Conservation (phyloP, 2,888 invertebrate genomes). For the Paralinhomoeus sp. region DNA sequence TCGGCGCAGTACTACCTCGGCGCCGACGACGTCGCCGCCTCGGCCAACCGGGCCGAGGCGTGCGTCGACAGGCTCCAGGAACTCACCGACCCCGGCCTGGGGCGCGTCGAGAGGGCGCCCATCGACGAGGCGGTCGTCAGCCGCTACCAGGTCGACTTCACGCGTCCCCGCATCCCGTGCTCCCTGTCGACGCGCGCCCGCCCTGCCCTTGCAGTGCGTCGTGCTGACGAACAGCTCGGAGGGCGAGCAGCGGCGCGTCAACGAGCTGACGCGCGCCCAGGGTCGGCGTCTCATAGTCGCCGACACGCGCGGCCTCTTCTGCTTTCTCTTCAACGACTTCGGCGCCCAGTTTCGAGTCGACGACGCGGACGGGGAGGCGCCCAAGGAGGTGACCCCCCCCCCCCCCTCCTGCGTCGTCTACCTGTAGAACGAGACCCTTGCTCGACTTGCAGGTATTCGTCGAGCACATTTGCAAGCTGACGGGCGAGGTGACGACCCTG, state of each 20-base stretch:
- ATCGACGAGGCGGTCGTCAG: slow-evolving; percentile 42
- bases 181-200: too few relatives aligned
- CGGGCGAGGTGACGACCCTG: slow-evolving; percentile 74
- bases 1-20: slow-evolving; percentile 49
- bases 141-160: slow-evolving; percentile 28
- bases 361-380: slow-evolving; percentile 73
- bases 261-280: slow-evolving; percentile 50
- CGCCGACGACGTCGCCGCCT: slow-evolving; percentile 60
- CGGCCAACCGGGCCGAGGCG: slow-evolving; percentile 28
- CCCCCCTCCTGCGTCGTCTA: too few relatives aligned
- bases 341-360: slow-evolving; percentile 64
- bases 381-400: slow-evolving; percentile 53
- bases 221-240: slow-evolving; percentile 57
- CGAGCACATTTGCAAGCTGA: slow-evolving; percentile 52
- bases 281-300: slow-evolving; percentile 41
- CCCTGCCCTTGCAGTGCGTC: slow-evolving; percentile 39
- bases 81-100: slow-evolving; percentile 35
- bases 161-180: too few relatives aligned
- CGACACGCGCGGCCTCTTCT: slow-evolving; percentile 71
- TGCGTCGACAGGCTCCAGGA: slow-evolving; percentile 24
- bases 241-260: slow-evolving; percentile 54
- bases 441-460: slow-evolving; percentile 58
- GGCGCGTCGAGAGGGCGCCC: slow-evolving; percentile 28
- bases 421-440: too few relatives aligned
- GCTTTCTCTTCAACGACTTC: slow-evolving; percentile 74